Conservation (phyloP, 2,888 invertebrate species). For the Apodemia mormo region DNA sequence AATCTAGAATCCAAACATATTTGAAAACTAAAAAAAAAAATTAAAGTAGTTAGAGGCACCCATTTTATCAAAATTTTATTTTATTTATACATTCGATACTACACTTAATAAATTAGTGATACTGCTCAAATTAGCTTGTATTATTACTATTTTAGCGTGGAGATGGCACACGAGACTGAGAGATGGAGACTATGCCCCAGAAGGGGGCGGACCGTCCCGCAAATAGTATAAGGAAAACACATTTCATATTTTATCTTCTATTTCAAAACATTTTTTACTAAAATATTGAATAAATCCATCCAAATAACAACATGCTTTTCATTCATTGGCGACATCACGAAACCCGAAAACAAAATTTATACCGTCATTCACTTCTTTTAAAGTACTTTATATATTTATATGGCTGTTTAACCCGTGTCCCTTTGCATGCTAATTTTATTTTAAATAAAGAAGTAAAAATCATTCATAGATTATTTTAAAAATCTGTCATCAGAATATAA, state of each 20-base stretch:
- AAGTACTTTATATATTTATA: conserved; percentile 37
- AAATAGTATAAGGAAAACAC: conserved; percentile 73
- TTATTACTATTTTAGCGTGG: conserved; percentile 71
- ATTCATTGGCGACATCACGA: conserved; percentile 61
- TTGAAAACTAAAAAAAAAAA: not conserved
- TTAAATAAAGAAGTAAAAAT: conserved; percentile 30
- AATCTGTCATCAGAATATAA: conserved; percentile 14
- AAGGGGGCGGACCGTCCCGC: conserved; percentile 72
- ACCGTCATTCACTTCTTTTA: conserved; percentile 78
- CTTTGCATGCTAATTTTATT: conserved; percentile 71
- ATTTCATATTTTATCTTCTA: conserved; percentile 46
- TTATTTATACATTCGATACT: conserved; percentile 23
- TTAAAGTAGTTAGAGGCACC: conserved; percentile 7
- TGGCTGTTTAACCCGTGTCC: conserved; percentile 53
- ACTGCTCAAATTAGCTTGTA: conserved; percentile 40
- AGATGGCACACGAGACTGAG: conserved; percentile 70
- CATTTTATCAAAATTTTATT: conserved; percentile 25
- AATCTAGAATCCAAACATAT: not conserved
- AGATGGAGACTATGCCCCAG: conserved; percentile 74
- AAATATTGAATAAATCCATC: conserved; percentile 67
- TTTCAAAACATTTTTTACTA: conserved; percentile 60
- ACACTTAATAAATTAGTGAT: conserved; percentile 26
- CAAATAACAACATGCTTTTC: conserved; percentile 70
- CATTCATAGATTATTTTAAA: conserved; percentile 15
- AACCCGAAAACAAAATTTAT: conserved; percentile 28